These are phyloP conservation scores for Ctenosaura bakeri DNA, from an alignment of 2,797 vertebrate species.

Conservation along the genomic window DNA sequence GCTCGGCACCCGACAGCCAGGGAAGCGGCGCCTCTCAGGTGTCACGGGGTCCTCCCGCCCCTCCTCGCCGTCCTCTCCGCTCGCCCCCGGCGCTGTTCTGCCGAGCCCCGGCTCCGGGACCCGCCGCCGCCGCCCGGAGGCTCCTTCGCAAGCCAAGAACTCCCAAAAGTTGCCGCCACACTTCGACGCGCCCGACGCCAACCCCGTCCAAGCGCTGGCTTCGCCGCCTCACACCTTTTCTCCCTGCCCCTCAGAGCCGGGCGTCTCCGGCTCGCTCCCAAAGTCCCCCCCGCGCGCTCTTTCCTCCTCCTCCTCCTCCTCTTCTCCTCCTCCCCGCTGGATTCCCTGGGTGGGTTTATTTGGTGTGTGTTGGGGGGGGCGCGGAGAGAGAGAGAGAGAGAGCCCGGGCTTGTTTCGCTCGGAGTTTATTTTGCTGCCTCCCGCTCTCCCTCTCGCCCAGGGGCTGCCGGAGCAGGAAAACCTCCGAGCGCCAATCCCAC, in stretches of 20 bases:
- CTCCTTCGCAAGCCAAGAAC: neutral
- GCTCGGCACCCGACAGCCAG: too few relatives aligned
- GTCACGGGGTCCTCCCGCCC: neutral
- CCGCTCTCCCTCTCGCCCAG: constrained; percentile 55
- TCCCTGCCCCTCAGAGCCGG: neutral
- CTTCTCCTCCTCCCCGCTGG: neutral
- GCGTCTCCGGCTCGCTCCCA: neutral
- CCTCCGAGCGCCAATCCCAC: constrained; percentile 63
- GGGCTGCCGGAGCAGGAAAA: constrained; percentile 56
- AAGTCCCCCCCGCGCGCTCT: neutral
- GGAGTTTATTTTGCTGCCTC: constrained; percentile 29
- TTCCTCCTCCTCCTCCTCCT: too few relatives aligned
- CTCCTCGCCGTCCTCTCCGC: too few relatives aligned
- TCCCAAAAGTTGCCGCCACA: constrained; percentile 22
- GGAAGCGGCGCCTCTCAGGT: too few relatives aligned
- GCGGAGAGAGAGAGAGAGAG: neutral
- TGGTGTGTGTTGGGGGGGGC: constrained; percentile 23
- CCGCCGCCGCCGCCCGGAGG: too few relatives aligned
- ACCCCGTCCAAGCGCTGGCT: too few relatives aligned
- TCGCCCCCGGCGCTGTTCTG: neutral
- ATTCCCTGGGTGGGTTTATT: neutral
- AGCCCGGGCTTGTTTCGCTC: neutral
- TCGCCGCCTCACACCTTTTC: neutral
- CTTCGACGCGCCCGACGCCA: neutral
- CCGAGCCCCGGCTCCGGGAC: neutral